phyloP scores from a whole-genome alignment of 2,888 invertebrate genomes.

The Oasisia sp. region DNA sequence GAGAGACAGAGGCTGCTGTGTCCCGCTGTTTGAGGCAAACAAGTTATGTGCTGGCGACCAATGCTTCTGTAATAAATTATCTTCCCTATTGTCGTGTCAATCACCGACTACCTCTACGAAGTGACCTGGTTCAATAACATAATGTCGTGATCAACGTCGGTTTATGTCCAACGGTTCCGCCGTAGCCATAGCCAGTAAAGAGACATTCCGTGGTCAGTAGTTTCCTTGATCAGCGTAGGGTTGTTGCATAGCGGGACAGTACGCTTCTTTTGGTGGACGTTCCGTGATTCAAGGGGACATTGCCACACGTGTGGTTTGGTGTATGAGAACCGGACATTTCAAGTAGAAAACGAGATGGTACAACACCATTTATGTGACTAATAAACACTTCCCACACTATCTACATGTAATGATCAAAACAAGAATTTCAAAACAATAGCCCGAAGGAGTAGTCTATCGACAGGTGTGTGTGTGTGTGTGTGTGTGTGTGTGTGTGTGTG shows the following conservation, averaged over 20 bases:
- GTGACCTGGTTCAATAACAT: neutral
- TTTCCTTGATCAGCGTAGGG: neutral
- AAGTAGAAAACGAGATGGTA: too few species aligned
- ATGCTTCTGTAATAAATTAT: neutral
- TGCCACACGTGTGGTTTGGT: too few species aligned
- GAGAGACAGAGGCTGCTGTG: neutral
- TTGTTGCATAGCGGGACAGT: too few species aligned
- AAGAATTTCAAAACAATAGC: too few species aligned
- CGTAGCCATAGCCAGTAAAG: neutral
- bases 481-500: neutral
- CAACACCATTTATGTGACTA: too few species aligned
- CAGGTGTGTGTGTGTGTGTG: neutral
- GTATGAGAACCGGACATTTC: too few species aligned
- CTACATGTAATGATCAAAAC: too few species aligned
- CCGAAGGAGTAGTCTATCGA: too few species aligned
- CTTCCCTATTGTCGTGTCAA: neutral
- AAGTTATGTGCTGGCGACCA: neutral
- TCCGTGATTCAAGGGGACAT: too few species aligned
- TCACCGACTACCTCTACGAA: neutral
- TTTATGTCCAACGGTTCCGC: neutral
- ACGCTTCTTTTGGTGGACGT: too few species aligned
- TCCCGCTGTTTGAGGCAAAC: neutral
- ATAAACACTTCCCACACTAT: too few species aligned
- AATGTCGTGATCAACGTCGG: neutral
- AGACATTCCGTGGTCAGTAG: neutral